Evolutionary conservation across 92 coral and sea anemone species (phyloP), one percentile per base, ranked within the genome.

Genomic region (Plumapathes pennacea): DNA sequence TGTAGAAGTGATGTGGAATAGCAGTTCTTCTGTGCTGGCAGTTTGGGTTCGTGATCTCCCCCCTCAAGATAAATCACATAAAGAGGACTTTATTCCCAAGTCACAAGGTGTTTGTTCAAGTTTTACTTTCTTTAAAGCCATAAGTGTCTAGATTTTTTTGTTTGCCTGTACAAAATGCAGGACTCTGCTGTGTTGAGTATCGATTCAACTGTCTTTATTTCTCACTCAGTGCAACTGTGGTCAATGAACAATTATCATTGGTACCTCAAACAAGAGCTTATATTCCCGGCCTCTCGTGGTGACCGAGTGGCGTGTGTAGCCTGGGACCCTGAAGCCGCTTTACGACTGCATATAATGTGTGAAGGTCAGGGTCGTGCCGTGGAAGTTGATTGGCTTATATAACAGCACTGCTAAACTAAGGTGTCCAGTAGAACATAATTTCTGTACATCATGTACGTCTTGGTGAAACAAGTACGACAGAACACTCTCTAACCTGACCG

Each of bases 241-340:
- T 50, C 85, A 21, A 83, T 86, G 23, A 94, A 77, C 60, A 94
- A 94, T 41, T 94, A 94, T 49, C 99, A 94, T 80, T 94, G 99
- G 99, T 94, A 84, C 43, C 83, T 94, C 24, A 94, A 94, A 62
- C 97, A 94, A 50, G 97, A 94, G 53, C 22, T 92, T 27, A 57
- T 62, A 50, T 89, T 94, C 69, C 69, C 74, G 28, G 84, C 89
- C 1, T 50, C 84, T 24, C 13, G 17, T 21, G 48, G 38, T 29
- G 82, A 84, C 57, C 71, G 76, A 47, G 89, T 83, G 18, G 75
- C 96, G 7, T 94, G 95, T 46, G 39, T 88, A 14, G 27, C 41
- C 1, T 94, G 99, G 99, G 99, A 94, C 59, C 84, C 83, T 8
- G 99, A 94, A 71, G 67, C 32, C 10, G 29, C 79, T 22, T 69